Evolutionary conservation across 2,888 invertebrate genomes (phyloP).

Genomic region (Tromatobia lineatoria): DNA sequence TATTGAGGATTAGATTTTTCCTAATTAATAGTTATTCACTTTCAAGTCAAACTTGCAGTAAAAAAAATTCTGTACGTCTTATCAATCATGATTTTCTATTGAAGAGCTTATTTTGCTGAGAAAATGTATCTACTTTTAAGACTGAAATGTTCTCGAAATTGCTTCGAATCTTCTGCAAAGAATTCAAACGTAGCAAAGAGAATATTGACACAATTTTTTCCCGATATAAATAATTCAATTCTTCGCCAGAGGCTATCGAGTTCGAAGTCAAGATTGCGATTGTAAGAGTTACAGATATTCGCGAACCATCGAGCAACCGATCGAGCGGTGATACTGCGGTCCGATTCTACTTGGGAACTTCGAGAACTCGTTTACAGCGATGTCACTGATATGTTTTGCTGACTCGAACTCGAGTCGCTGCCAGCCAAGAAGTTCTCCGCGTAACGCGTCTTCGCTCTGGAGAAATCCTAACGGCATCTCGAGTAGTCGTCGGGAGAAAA

Average conservation of each 20-base stretch:
- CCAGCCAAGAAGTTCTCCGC: background rate
- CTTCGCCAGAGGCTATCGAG: background rate
- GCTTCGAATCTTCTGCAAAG: background rate
- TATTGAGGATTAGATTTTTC: no score
- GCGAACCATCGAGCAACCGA: background rate
- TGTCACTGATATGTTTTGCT: slow-evolving; percentile 35
- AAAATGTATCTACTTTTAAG: no score
- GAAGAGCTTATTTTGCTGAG: no score
- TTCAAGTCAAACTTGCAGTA: no score
- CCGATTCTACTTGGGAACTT: background rate
- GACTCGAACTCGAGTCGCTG: background rate
- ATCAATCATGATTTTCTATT: no score
- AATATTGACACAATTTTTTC: background rate
- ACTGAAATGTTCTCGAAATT: no score
- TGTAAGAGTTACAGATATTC: background rate
- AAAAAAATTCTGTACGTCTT: no score
- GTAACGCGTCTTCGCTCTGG: background rate
- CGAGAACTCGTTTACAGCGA: slow-evolving; percentile 21
- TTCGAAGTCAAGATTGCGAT: background rate
- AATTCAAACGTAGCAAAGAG: background rate
- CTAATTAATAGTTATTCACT: no score
- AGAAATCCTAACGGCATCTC: slow-evolving; percentile 44
- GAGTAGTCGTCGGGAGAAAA: slow-evolving; percentile 30
- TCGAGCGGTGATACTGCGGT: slow-evolving; percentile 1
- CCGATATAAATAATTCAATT: background rate